Evolutionary conservation across 2,797 vertebrate species (phyloP), one percentile per base, ranked within the genome.

Genomic region (Melanotaenia trifasciata): DNA sequence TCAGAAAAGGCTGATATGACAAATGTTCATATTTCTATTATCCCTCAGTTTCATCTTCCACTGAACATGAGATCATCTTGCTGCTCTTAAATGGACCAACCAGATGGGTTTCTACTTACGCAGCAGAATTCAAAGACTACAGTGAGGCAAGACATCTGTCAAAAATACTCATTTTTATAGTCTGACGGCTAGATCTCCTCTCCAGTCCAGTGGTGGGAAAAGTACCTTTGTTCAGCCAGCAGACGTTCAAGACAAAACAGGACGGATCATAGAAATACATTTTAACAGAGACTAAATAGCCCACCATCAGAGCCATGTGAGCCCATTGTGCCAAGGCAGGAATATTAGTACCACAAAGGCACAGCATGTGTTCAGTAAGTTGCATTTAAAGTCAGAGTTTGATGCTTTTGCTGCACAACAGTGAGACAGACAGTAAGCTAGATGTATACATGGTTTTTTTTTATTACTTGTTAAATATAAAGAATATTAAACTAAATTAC

Each of bases 41-140:
- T 67, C 77, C 51, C 69, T 72, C 59, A 56, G 11, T 66, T 65
- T 67, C 61, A 73, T 89, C 79, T 71, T 68, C 69, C 63, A 51
- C 69, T 61, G 35, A 88, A 81, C 72, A 90, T 87, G 81, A 90
- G 74, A 59, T 84, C 87, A 87, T 85, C 74, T 47, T 33, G 53
- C 58, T 70, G 9, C 73, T 70, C 58, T 74, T 63, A 67, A 62
- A 85, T 72, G 50, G 72, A 85, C 72, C 71, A 38, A 64, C 65
- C 83, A 90, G 81, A 86, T 89, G 86, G 79, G 59, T 74, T 88
- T 86, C 61, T 81, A 78, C 79, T 85, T 70, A 79, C 45, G n/a
- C 82, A 64, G 74, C 43, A 65, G 75, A 89, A 84, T 74, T 84
- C 54, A 68, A 71, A 76, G 70, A 50, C 66, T 59, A 69, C 70